These are phyloP conservation scores for Pleuronectes platessa DNA, from an alignment of 2,113 vertebrate genomes.

Conservation along the genomic window DNA sequence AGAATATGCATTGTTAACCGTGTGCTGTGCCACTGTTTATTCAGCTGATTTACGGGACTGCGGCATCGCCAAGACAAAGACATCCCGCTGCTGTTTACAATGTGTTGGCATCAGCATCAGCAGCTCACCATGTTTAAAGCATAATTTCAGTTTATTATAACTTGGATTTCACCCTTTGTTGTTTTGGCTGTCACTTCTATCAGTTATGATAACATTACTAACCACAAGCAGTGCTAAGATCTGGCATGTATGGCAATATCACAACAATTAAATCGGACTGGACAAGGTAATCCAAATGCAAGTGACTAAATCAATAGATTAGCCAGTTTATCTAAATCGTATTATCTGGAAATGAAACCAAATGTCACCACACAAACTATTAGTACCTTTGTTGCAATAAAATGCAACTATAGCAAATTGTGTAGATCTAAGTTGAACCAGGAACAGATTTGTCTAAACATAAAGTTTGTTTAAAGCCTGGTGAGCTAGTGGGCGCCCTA, in stretches of 20 bases:
- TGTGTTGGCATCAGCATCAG: neutral
- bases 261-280: neutral
- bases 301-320: neutral
- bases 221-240: neutral
- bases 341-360: neutral
- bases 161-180: neutral
- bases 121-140: slow-evolving; percentile 15
- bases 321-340: neutral
- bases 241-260: neutral
- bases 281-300: neutral
- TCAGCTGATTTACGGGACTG: slow-evolving; percentile 37
- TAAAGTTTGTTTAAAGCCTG: too few relatives aligned
- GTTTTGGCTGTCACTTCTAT: neutral
- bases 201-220: neutral
- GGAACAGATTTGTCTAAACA: too few relatives aligned
- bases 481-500: too few relatives aligned
- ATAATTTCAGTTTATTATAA: slow-evolving; percentile 8
- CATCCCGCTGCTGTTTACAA: slow-evolving; percentile 12
- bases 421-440: too few relatives aligned
- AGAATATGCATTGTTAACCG: slow-evolving; percentile 54
- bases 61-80: slow-evolving; percentile 27
- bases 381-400: neutral
- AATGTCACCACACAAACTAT: neutral
- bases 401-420: neutral
- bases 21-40: slow-evolving; percentile 30